Percentiles rank a stretch among this genome's conserved stretches.
These are phyloP conservation scores for Tachina fera DNA, from an alignment of 2,888 invertebrate genomes.

Conservation along the genomic window DNA sequence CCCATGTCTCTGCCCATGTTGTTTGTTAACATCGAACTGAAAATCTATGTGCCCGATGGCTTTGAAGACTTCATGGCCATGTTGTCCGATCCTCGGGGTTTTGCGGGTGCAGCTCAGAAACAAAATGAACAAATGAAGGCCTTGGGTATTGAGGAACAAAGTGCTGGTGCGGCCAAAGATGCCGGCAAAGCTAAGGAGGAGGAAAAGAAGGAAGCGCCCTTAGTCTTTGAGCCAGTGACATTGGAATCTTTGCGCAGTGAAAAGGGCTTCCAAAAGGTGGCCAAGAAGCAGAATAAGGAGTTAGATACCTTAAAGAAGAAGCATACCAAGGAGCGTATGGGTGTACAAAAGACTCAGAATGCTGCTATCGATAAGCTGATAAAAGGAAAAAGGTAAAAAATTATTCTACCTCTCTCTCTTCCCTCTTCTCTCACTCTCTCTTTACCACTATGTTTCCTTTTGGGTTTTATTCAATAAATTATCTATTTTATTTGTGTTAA, in stretches of 20 bases:
- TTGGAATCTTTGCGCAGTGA: slow-evolving; percentile 93
- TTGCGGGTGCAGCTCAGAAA: slow-evolving; percentile 93
- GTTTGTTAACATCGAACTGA: slow-evolving; percentile 99
- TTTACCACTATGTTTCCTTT: neutral
- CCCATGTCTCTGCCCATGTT: slow-evolving; percentile 99
- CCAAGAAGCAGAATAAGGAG: slow-evolving; percentile 98
- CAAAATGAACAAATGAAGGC: slow-evolving; percentile 96
- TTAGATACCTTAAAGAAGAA: slow-evolving; percentile 94
- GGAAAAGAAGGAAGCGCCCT: slow-evolving; percentile 88
- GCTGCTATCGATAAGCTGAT: slow-evolving; percentile 95
- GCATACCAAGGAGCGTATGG: slow-evolving; percentile 95
- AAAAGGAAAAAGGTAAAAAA: slow-evolving; percentile 93
- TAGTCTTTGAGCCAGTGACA: slow-evolving; percentile 95
- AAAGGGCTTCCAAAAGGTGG: slow-evolving; percentile 95
- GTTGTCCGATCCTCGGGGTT: slow-evolving; percentile 96
- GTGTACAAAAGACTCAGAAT: slow-evolving; percentile 96
- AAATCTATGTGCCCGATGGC: slow-evolving; percentile 99
- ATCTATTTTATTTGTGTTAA: too few species aligned
- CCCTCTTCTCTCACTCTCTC: neutral
- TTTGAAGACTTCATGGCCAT: slow-evolving; percentile 99
- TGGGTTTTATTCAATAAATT: too few species aligned
- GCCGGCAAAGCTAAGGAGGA: slow-evolving; percentile 88
- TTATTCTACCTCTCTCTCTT: neutral
- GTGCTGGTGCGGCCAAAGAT: slow-evolving; percentile 86
- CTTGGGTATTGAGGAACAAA: slow-evolving; percentile 94